Base-by-base conservation (phyloP, 1,140 invertebrate genomes). In the Andricus grossulariae region DNA sequence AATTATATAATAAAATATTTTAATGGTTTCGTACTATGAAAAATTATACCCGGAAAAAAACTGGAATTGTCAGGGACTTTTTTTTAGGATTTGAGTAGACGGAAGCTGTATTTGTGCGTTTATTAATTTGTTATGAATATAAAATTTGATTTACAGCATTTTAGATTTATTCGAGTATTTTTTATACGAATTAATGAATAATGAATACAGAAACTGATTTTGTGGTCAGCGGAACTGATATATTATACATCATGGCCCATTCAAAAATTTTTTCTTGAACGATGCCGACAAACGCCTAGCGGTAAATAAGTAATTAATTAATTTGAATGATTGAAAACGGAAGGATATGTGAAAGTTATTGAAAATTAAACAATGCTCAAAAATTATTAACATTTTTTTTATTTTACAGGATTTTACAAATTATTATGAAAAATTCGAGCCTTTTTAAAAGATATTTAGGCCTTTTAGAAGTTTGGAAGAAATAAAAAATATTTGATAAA, bases 121-220 rank as follows among this genome's bases (percentile, higher is more conserved):
- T 39, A 66, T 66, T 32, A 13, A 13, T 39, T 25, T 32, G 25
- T 5, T 66, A 16, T 5, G n/a, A 66, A 16, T 15, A 13, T 66
- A 66, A 66, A 39, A 16, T 16, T 66, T 66, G 57, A 66, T 66
- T 66, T 66, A 60, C 57, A 25, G 39, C 57, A 25, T 66, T 66
- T 15, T 39, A 66, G 39, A 66, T 66, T 25, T 66, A 66, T 66
- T 39, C 39, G 39, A 21, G 25, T 16, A 32, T 66, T 13, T 21
- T 32, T 39, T 39, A 66, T 25, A 32, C 19, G 32, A 39, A 66
- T 66, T 12, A 66, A 32, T 66, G 21, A 66, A 66, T 66, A 66
- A 66, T 32, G 57, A 32, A 66, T 66, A 32, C 13, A 6, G 21
- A 32, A 32, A 66, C 57, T 13, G 57, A 66, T 16, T 66, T 66